Percentiles rank a stretch among this genome's conserved stretches.
These are phyloP conservation scores for Dinoponera quadriceps DNA, from an alignment of 1,140 invertebrate species.

Conservation along the genomic window DNA sequence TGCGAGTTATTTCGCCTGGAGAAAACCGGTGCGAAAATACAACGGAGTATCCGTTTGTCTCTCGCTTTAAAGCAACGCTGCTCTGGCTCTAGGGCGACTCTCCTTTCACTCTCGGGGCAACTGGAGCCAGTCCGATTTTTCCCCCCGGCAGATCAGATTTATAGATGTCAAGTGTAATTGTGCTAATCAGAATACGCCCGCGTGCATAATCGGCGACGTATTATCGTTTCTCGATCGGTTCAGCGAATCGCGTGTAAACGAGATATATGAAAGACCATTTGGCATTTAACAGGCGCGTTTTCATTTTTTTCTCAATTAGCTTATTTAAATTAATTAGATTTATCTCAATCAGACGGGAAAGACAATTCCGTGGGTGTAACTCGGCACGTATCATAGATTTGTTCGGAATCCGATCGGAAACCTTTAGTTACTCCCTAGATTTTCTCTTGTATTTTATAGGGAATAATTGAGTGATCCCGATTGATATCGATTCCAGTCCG, in stretches of 20 bases:
- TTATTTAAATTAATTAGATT: too few species aligned
- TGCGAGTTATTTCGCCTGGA: background rate
- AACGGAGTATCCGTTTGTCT: background rate
- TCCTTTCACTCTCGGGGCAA: constrained; percentile 39
- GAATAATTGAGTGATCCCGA: too few species aligned
- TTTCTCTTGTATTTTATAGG: too few species aligned
- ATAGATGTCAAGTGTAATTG: constrained; percentile 26
- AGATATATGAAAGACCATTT: background rate
- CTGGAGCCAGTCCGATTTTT: constrained; percentile 23
- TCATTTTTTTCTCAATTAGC: background rate
- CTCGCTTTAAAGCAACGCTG: background rate
- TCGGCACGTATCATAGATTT: too few species aligned
- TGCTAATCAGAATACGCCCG: constrained; percentile 15
- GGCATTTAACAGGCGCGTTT: background rate
- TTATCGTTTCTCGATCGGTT: constrained; percentile 6
- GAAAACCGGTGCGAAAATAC: background rate
- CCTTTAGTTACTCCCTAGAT: too few species aligned
- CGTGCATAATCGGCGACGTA: constrained; percentile 9
- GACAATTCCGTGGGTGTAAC: too few species aligned
- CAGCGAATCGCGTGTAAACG: background rate
- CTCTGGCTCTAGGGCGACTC: background rate
- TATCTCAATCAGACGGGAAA: too few species aligned
- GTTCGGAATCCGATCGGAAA: too few species aligned
- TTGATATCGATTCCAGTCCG: too few species aligned
- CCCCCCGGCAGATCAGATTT: background rate